Conservation (phyloP, 2,113 vertebrate genomes). For the Semnornis frantzii region DNA sequence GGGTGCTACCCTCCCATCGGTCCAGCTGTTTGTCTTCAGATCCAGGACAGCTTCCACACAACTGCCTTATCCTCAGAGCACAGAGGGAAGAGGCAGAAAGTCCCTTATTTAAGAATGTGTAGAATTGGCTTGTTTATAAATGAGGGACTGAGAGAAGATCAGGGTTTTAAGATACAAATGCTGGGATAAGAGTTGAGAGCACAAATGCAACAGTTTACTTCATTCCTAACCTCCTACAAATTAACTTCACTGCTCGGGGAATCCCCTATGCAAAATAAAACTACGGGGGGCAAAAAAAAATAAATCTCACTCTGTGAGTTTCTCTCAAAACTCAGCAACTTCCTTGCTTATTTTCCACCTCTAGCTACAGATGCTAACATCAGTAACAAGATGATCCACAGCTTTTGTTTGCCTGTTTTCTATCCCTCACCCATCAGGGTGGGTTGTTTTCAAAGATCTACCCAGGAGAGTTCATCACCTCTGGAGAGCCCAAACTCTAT, state of each 20-base stretch:
- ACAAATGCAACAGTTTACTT: not conserved
- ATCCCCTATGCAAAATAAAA: not conserved
- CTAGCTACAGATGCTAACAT: not conserved
- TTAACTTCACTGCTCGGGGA: not conserved
- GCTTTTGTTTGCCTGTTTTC: not conserved
- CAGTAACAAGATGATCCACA: not conserved
- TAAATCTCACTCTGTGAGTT: not conserved
- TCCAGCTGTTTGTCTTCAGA: not conserved
- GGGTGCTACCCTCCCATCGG: not conserved
- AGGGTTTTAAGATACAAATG: not conserved
- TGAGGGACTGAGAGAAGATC: not conserved
- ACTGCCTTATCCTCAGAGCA: not conserved
- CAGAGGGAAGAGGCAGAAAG: not conserved
- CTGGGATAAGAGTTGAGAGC: not conserved
- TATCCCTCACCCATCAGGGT: accelerated
- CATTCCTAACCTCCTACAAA: not conserved
- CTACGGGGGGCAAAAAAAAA: not conserved
- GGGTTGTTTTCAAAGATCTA: not conserved
- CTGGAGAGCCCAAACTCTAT: not conserved
- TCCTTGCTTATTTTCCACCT: not conserved
- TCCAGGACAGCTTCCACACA: not conserved
- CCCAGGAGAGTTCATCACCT: not conserved
- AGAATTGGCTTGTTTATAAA: not conserved
- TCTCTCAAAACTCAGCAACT: not conserved
- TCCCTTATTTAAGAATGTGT: not conserved